Evolutionary conservation across 2,888 invertebrate genomes (phyloP).

Genomic region (Sphaerophoria rueppellii): DNA sequence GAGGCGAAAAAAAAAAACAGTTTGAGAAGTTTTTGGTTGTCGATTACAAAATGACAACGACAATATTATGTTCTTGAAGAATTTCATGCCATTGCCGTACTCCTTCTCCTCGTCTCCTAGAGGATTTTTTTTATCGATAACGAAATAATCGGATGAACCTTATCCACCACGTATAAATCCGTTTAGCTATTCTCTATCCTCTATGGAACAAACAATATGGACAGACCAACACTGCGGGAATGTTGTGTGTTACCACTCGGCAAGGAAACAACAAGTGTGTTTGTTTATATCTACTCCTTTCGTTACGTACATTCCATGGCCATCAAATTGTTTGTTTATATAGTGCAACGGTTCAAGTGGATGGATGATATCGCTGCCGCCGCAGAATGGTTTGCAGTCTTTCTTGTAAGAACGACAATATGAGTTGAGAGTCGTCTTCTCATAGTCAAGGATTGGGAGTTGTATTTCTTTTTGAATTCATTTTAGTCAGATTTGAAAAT

Average conservation of each 20-base stretch:
- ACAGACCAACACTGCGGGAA: background rate
- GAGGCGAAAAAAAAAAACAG: no score
- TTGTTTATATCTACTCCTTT: conserved; percentile 59
- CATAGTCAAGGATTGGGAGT: background rate
- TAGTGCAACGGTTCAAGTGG: conserved; percentile 74
- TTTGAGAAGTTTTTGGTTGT: no score
- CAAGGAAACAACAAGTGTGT: conserved; percentile 69
- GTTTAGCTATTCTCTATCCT: background rate
- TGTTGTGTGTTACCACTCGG: conserved; percentile 38
- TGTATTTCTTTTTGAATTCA: background rate
- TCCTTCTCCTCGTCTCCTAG: no score
- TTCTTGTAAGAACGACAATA: conserved; percentile 47
- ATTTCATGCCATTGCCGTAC: no score
- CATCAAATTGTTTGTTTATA: conserved; percentile 74
- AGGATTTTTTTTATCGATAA: no score
- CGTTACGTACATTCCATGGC: conserved; percentile 63
- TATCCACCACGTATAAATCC: conserved; percentile 59
- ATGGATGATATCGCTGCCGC: conserved; percentile 69
- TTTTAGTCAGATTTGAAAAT: background rate
- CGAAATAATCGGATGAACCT: no score
- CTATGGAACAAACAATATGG: background rate
- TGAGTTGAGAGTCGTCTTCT: background rate
- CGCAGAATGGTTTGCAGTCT: conserved; percentile 48
- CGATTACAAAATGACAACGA: no score
- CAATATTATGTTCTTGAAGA: no score